These are phyloP conservation scores for Actinia tenebrosa DNA, from an alignment of 64 coral and sea anemone genomes.

Conservation along the genomic window DNA sequence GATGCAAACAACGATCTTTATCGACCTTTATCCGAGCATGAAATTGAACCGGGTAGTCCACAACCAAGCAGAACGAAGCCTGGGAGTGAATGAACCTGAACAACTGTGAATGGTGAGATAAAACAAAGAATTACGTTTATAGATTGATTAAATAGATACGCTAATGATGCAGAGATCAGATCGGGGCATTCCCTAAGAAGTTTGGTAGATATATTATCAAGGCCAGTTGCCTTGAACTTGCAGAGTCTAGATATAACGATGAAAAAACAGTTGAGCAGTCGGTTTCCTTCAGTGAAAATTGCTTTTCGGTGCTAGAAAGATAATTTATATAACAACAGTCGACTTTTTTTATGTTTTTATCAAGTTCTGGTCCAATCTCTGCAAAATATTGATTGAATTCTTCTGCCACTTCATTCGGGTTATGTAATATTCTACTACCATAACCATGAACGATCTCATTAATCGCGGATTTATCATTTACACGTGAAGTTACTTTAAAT, in stretches of 20 bases:
- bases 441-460: conserved; percentile 37
- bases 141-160: too few species aligned
- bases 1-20: too few species aligned
- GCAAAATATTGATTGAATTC: conserved; percentile 48
- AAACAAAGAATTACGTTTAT: too few species aligned
- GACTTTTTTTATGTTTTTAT: conserved; percentile 31
- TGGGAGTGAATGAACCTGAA: too few species aligned
- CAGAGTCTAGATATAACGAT: conserved; percentile 18
- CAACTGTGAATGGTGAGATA: too few species aligned
- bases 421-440: conserved; percentile 33
- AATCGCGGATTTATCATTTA: conserved; percentile 45
- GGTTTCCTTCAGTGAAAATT: conserved; percentile 12
- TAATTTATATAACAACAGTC: conserved; percentile 12
- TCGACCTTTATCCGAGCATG: too few species aligned
- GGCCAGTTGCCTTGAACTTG: conserved; percentile 29
- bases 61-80: too few species aligned
- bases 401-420: conserved; percentile 27
- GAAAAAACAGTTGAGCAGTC: conserved; percentile 9
- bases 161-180: conserved; percentile 16
- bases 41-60: too few species aligned
- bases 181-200: conserved; percentile 31
- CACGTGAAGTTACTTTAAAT: conserved; percentile 50
- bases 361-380: conserved; percentile 42
- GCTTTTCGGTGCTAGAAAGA: background rate
- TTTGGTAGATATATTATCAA: too few species aligned